Evolutionary conservation across 2,113 vertebrate species (phyloP).

Genomic region (Actenoides hombroni): DNA sequence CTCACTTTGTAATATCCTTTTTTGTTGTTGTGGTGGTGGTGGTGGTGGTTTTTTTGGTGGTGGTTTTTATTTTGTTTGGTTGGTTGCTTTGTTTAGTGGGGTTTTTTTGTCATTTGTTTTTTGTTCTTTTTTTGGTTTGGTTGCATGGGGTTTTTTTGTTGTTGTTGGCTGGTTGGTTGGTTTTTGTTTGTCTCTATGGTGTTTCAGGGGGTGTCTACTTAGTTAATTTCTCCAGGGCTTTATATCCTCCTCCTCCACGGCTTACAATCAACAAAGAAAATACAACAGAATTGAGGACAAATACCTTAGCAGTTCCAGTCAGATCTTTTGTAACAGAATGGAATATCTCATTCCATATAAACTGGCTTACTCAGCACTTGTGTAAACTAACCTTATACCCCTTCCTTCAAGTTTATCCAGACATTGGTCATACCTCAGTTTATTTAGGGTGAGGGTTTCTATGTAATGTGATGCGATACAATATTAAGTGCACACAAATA

Average conservation of each 20-base stretch:
- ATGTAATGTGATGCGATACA: background rate
- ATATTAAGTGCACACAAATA: background rate
- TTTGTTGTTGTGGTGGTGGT: background rate
- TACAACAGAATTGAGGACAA: background rate
- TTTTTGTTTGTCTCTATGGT: background rate
- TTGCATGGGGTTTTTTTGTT: no score
- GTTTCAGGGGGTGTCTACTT: background rate
- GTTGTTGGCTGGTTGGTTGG: no score
- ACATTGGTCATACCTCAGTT: background rate
- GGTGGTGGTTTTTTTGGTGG: no score
- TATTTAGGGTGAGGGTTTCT: constrained; percentile 19
- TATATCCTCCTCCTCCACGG: background rate
- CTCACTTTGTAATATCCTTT: background rate
- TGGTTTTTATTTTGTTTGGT: no score
- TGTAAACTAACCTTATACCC: constrained; percentile 45
- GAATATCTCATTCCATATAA: constrained; percentile 15
- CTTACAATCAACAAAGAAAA: background rate
- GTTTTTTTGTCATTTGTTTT: background rate
- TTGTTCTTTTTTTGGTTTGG: no score
- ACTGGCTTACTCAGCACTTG: background rate
- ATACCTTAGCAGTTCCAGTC: background rate
- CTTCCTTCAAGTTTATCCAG: constrained; percentile 7
- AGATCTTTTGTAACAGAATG: background rate
- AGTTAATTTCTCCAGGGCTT: background rate
- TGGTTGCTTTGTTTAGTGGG: no score